Evolutionary conservation across 1,140 invertebrate genomes (phyloP), one percentile per base, ranked within the genome.

Genomic region (Brachionus manjavacas): DNA sequence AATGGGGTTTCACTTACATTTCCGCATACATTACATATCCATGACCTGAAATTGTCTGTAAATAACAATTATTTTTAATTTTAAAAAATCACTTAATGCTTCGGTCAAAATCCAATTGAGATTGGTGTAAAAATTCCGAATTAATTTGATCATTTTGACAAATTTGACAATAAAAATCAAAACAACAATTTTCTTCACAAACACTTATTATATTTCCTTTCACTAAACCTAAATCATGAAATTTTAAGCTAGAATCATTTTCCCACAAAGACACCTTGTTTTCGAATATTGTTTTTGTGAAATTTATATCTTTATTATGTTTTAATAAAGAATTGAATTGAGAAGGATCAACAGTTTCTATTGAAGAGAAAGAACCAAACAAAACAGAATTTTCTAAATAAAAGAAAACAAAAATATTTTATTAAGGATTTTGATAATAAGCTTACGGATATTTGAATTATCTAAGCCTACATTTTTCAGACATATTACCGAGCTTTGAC

Each of bases 121-220:
- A 76, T 35, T 43, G 25, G 4, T 49, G 4, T 12, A n/a, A 11
- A 76, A 14, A 25, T 49, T 46, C 8, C 3, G 11, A 9, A 12
- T 25, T 25, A 12, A 11, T 25, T 25, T 23, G 20, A 35, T 25
- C 52, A 49, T 76, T 76, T 31, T 76, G 39, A 28, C 72, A 76
- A 49, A 4, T 76, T 76, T 12, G 43, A 12, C 72, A 76, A 76
- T 35, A 76, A 25, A 76, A 49, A 76, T 76, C 72, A 76, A 76
- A 49, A 23, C 20, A 76, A 76, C 72, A 76, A 76, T 76, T 76
- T 4, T 76, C 46, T 31, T 76, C 72, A 76, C 23, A 76, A 28
- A 76, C 41, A 49, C 41, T 76, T 3, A 76, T 49, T 2, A 76
- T n/a, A 12, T 3, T 76, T 25, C 72, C 72, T 25, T 28, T 11